Conservation (phyloP, 2,113 vertebrate species). For the Heterotilapia buettikoferi region DNA sequence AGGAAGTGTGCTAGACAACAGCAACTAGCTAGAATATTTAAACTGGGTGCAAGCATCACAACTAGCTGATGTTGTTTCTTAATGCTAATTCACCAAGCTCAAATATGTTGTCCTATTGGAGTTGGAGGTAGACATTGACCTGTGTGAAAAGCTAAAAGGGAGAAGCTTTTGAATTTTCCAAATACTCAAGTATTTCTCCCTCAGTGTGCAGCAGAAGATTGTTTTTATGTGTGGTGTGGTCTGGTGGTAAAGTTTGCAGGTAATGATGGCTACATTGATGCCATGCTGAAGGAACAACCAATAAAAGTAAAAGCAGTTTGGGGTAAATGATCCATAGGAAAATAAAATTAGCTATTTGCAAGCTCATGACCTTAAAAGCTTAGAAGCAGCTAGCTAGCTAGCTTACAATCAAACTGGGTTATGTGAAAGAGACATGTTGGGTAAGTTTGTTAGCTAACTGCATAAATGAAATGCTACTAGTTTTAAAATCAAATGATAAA, state of each 20-base stretch:
- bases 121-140: constrained; percentile 55
- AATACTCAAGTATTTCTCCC: neutral
- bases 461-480: neutral
- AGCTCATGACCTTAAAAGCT: neutral
- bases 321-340: neutral
- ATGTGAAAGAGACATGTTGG: neutral
- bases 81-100: neutral
- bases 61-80: neutral
- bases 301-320: neutral
- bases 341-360: neutral
- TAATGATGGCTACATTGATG: neutral
- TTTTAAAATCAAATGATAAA: neutral
- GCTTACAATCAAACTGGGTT: neutral
- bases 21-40: neutral
- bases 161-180: neutral
- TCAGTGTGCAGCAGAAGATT: neutral
- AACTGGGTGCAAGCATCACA: neutral
- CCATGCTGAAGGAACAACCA: constrained; percentile 14
- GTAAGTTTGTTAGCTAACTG: neutral
- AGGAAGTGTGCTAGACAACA: neutral
- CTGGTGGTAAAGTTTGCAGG: neutral
- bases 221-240: neutral
- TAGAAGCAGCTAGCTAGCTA: neutral
- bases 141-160: neutral
- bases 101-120: neutral